Evolutionary conservation across 2,113 vertebrate genomes (phyloP), one percentile per base, ranked within the genome.

Genomic region (Pseudonaja textilis): DNA sequence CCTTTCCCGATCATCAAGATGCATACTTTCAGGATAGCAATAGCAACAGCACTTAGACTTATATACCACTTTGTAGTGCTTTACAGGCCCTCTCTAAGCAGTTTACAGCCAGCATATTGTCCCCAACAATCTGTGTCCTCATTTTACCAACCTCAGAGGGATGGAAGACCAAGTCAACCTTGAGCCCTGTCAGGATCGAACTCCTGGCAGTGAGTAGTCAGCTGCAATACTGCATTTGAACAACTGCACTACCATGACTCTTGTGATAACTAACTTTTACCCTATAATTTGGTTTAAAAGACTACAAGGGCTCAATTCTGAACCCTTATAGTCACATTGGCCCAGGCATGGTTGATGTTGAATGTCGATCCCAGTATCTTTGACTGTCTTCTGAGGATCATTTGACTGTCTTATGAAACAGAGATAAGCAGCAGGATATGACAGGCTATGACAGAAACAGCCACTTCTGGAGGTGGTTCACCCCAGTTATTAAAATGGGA

Each of bases 341-440:
- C 93, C 95, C 96, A 64, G 92, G 96, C 95, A 97, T 95, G 94
- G 96, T 95, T 96, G 94, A 96, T 97, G 97, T 97, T 97, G 94
- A 96, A 97, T 98, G 97, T 97, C 97, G 97, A 97, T 98, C 97
- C 97, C 96, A 93, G 95, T 97, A 97, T 96, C 91, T 96, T 97
- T 95, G 96, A 95, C 56, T 57, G 56, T 23, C 56, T 57, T 56
- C 50, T 96, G 96, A 97, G 97, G 96, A 96, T 96, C 97, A 97
- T 97, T 97, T 98, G 97, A 96, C 96, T 96, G 95, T 97, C 97
- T 97, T 96, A 94, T 93, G 96, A 97, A 97, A 95, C 96, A 96
- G 97, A 96, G 96, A 96, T 96, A 94, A 95, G 95, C 94, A 95
- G 95, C 39, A 64, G 95, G 95, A 93, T 57, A 57, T 57, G 56